A percentile compares a stretch with the other conserved stretches of the same genome.
Evolutionary conservation across 2,113 vertebrate species (phyloP).

Genomic region (Centrocercus urophasianus): DNA sequence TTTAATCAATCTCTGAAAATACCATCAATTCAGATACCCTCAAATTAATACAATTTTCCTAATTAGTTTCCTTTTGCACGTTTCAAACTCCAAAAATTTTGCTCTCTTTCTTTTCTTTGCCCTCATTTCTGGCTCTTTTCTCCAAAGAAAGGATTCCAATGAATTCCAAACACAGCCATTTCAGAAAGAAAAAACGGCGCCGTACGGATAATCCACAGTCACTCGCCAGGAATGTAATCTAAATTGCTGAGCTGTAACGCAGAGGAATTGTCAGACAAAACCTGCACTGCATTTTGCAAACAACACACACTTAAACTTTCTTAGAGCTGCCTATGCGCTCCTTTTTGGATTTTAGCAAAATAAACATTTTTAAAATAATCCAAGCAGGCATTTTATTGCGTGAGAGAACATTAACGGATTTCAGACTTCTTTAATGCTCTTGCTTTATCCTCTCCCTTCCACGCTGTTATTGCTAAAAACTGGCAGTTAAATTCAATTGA

Average conservation of each 20-base stretch:
- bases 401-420: conserved; percentile 61
- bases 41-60: background rate
- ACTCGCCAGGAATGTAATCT: background rate
- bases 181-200: background rate
- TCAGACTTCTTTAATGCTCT: conserved; percentile 74
- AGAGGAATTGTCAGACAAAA: background rate
- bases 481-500: conserved; percentile 87
- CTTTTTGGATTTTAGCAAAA: conserved; percentile 67
- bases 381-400: conserved; percentile 67
- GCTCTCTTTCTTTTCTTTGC: background rate
- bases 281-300: background rate
- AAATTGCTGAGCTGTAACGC: background rate
- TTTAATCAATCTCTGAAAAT: background rate
- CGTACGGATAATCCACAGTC: background rate
- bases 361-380: conserved; percentile 73
- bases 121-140: background rate
- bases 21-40: background rate
- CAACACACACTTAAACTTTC: conserved; percentile 20
- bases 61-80: background rate
- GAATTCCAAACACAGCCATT: background rate
- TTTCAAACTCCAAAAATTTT: background rate
- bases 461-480: conserved; percentile 78
- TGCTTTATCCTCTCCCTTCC: conserved; percentile 79
- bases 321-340: conserved; percentile 13
- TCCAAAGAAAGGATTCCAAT: background rate